These are phyloP conservation scores for Gymnothorax javanicus DNA, from an alignment of 2,797 vertebrate genomes.

Conservation along the genomic window DNA sequence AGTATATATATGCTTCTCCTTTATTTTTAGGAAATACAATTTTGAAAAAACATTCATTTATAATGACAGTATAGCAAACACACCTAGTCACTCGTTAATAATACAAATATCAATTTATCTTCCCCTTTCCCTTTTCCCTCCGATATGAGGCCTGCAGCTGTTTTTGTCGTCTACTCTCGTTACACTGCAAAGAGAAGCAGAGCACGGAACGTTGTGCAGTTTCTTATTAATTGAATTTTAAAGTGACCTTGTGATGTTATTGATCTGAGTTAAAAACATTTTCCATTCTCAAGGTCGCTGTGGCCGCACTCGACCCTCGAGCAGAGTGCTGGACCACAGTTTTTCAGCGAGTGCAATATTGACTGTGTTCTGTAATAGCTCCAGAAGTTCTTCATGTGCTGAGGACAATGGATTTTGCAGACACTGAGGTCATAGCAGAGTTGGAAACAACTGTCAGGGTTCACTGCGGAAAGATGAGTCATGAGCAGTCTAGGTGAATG, in stretches of 20 bases:
- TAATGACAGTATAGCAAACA: slow-evolving; percentile 57
- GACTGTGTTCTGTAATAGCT: slow-evolving; percentile 64
- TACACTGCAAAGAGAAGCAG: slow-evolving; percentile 50
- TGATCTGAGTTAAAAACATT: slow-evolving; percentile 65
- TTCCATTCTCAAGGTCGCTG: slow-evolving; percentile 60
- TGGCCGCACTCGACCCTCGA: slow-evolving; percentile 7
- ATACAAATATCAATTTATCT: slow-evolving; percentile 58
- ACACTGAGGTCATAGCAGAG: slow-evolving; percentile 13
- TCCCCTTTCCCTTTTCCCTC: slow-evolving; percentile 25
- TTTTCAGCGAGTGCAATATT: slow-evolving; percentile 55
- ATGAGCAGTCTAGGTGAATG: background rate
- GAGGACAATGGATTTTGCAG: slow-evolving; percentile 1
- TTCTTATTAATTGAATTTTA: slow-evolving; percentile 74
- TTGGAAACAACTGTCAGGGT: slow-evolving; percentile 19
- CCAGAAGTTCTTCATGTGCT: slow-evolving; percentile 20
- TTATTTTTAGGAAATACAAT: slow-evolving; percentile 65
- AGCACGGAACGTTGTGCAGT: slow-evolving; percentile 49
- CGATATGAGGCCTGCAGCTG: slow-evolving; percentile 33
- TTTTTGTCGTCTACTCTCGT: slow-evolving; percentile 50
- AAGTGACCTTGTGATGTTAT: slow-evolving; percentile 75
- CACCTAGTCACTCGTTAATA: slow-evolving; percentile 55
- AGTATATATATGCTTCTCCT: slow-evolving; percentile 24
- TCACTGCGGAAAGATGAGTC: slow-evolving; percentile 35
- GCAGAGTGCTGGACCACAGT: slow-evolving; percentile 22
- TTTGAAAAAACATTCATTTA: slow-evolving; percentile 60